Evolutionary conservation across 2,888 invertebrate genomes (phyloP), one percentile per base, ranked within the genome.

Genomic region (Caenorhabditis sinica): DNA sequence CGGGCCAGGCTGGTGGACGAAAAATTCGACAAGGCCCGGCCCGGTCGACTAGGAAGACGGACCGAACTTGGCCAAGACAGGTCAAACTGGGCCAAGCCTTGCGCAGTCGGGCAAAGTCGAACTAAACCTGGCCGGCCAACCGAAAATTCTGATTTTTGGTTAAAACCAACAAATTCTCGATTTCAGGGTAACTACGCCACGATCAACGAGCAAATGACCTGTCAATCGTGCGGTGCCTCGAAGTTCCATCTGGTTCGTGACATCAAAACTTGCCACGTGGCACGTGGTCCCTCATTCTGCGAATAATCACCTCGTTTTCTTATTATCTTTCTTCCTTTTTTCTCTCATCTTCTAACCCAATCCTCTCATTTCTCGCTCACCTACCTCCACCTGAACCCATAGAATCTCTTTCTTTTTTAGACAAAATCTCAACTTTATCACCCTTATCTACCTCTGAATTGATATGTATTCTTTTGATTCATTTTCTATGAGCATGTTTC

Each of bases 161-260:
- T n/a, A n/a, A n/a, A 51, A 45, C 33, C 9, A 1, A 4, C 20
- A 20, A 40, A 8, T n/a, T 36, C 30, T 28, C 2, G 5, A 20
- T 28, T 89, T 45, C 75, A 89, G 89, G 89, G 89, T 15, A 87
- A 88, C 73, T 85, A 83, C 61, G 81, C 82, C 11, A 83, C 88
- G 13, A 72, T 89, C 53, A 85, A 89, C 73, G 89, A 89, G 68
- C 74, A 76, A 23, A 28, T 88, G 58, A 82, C 83, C 5, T 89
- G 89, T 65, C 58, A 85, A 3, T 56, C 88, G n/a, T 89, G 89
- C 74, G 87, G 87, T 4, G 60, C 60, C n/a, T 80, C 82, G 23
- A 68, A 87, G 20, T 86, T 83, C 61, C 89, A 89, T 74, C 77
- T 87, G 23, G 74, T 77, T 13, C 82, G 87, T 25, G 82, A 79